Evolutionary conservation across 2,797 vertebrate genomes (phyloP), one percentile per base, ranked within the genome.

Genomic region (Bradypodion pumilum): DNA sequence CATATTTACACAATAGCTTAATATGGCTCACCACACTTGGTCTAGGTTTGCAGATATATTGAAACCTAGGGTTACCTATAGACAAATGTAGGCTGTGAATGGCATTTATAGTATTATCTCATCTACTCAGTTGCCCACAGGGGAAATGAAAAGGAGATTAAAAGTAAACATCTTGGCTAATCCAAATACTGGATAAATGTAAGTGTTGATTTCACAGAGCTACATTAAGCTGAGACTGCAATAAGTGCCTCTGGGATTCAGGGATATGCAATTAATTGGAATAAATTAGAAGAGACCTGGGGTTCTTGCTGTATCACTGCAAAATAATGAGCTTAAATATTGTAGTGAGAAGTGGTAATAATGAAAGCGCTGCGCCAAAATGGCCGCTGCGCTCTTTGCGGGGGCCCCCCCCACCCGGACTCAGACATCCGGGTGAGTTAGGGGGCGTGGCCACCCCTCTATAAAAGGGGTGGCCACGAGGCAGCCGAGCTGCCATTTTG

Each of bases 151-250:
- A 2, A 37, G 16, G 44, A 12, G 66, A 59, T 72, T 81, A 72
- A 81, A 81, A 70, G 49, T 59, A 42, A 81, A 52, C 49, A 81
- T 25, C 27, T 49, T 60, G 66, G 52, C 37, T n/a, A 81, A 81
- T 81, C 66, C 27, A 81, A 60, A 25, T 27, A 42, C 32, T 42
- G 35, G 25, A 68, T 27, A 69, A 5, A 42, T 29, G 21, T 32
- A 7, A 70, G 13, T 80, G 79, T 72, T 59, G 52, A 72, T 42
- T 81, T 81, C 52, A n/a, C 2, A 59, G 37, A 37, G 37, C 19
- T 59, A 81, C 66, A 72, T 6, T 81, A 25, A 72, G 52, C 42
- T 70, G 68, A 35, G 5, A 25, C 29, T 66, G 42, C 77, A 49
- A 66, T 3, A 78, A 49, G 46, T 49, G 46, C 46, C 46, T 49